Evolutionary conservation across 2,888 invertebrate species (phyloP), one percentile per base, ranked within the genome.

Genomic region (Ophion obscuratus): DNA sequence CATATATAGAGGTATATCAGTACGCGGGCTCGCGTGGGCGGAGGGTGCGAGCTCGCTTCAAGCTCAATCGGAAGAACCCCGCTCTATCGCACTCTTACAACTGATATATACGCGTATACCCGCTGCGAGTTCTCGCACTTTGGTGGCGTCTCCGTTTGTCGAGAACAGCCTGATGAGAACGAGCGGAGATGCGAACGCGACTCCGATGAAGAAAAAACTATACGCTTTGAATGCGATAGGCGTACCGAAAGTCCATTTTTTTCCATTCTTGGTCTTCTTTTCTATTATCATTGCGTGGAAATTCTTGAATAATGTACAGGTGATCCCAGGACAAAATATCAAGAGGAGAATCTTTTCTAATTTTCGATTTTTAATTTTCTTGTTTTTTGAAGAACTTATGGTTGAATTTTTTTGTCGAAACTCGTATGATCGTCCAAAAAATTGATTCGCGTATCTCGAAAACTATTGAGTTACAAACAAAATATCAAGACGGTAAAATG

Each of bases 61-160:
- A 80, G 80, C 64, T 44, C 47, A 59, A 71, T 40, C 59, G 61
- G 80, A 66, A 70, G 31, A 75, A 59, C 40, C 71, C 36, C 70
- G 14, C 71, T 71, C 74, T 74, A 66, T 77, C 53, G 66, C 73
- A 67, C 80, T 73, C 66, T 67, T 40, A 66, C 66, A 47, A 81
- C 74, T 74, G 27, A 74, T 53, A 53, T 31, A 76, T 61, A 61
- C 61, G 31, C 14, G 31, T 20, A 40, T 40, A 59, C 59, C 59
- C 59, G 75, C 57, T 78, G 57, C 78, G 80, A 53, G 64, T 61
- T 85, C 82, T 85, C 75, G 85, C 79, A 71, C 85, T 85, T 82
- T 80, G 71, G 79, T 80, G 82, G 75, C 79, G 79, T 85, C 82
- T 73, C 64, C 75, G 40, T 40, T 7, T 31, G 67, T 75, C 36